Conservation (phyloP, 2,797 vertebrate genomes). For the Xenops minutus region DNA sequence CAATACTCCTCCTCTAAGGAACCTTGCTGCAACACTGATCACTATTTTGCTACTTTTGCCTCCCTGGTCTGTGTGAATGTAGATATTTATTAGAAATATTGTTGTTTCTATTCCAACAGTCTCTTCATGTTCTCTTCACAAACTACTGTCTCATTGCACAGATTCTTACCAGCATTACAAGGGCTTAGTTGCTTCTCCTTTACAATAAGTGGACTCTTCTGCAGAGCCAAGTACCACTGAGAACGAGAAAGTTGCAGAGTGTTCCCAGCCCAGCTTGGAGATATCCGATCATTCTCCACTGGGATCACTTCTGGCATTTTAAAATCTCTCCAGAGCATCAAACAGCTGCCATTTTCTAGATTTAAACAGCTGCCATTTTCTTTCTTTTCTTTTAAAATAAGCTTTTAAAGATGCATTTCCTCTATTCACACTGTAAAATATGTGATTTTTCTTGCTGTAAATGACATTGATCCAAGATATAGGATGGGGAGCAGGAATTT, state of each 20-base stretch:
- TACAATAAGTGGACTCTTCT: slow-evolving; percentile 8
- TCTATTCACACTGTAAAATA: neutral
- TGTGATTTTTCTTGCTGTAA: neutral
- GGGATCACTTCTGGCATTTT: slow-evolving; percentile 47
- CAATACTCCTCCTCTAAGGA: neutral
- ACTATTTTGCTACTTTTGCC: neutral
- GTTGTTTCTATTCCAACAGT: neutral
- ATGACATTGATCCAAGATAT: neutral
- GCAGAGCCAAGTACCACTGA: slow-evolving; percentile 14
- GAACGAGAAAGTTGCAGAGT: slow-evolving; percentile 26
- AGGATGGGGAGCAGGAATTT: neutral
- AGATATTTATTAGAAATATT: neutral
- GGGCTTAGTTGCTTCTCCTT: neutral
- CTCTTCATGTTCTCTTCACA: neutral
- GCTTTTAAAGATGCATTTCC: slow-evolving; percentile 25
- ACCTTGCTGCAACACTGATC: neutral
- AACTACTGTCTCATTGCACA: neutral
- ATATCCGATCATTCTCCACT: slow-evolving; percentile 23
- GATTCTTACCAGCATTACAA: neutral
- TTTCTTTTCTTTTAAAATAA: slow-evolving; percentile 23
- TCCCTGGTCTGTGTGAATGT: neutral
- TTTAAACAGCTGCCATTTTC: slow-evolving; percentile 61
- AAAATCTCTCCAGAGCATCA: slow-evolving; percentile 53
- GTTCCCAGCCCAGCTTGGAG: slow-evolving; percentile 17
- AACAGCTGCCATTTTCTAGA: slow-evolving; percentile 60